Percentiles rank a stretch among this genome's conserved stretches.
Conservation (phyloP, 2,888 invertebrate genomes). For the Autographa pulchrina region DNA sequence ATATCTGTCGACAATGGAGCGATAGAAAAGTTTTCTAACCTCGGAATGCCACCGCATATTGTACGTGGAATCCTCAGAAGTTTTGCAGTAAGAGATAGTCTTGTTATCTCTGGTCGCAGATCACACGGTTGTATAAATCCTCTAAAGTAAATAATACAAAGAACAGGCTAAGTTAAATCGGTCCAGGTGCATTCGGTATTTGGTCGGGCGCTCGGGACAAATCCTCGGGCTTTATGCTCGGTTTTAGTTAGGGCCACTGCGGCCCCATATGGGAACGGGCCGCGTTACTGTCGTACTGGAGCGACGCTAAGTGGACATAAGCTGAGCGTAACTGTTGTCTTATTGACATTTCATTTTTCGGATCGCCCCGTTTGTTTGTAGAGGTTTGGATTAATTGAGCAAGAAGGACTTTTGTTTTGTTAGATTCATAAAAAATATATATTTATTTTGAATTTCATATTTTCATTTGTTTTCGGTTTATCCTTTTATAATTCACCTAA, state of each 20-base stretch:
- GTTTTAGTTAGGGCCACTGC: constrained; percentile 50
- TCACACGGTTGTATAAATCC: constrained; percentile 17
- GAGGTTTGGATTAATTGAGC: constrained; percentile 38
- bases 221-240: constrained; percentile 58
- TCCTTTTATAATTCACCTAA: background rate
- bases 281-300: constrained; percentile 46
- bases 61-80: background rate
- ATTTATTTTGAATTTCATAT: background rate
- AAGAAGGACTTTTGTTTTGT: constrained; percentile 5
- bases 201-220: constrained; percentile 51
- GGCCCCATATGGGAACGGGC: constrained; percentile 46
- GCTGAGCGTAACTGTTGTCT: constrained; percentile 46
- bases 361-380: constrained; percentile 36
- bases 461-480: background rate
- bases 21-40: constrained; percentile 3
- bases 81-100: background rate
- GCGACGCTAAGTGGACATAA: constrained; percentile 64
- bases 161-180: constrained; percentile 50
- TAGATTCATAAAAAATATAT: background rate
- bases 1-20: background rate
- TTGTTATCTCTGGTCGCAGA: constrained; percentile 1
- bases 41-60: background rate
- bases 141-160: constrained; percentile 51
- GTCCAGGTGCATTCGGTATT: constrained; percentile 56
- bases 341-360: constrained; percentile 67